Evolutionary conservation across 2,113 vertebrate species (phyloP), one percentile per base, ranked within the genome.

Genomic region (Cochlearius cochlearius): DNA sequence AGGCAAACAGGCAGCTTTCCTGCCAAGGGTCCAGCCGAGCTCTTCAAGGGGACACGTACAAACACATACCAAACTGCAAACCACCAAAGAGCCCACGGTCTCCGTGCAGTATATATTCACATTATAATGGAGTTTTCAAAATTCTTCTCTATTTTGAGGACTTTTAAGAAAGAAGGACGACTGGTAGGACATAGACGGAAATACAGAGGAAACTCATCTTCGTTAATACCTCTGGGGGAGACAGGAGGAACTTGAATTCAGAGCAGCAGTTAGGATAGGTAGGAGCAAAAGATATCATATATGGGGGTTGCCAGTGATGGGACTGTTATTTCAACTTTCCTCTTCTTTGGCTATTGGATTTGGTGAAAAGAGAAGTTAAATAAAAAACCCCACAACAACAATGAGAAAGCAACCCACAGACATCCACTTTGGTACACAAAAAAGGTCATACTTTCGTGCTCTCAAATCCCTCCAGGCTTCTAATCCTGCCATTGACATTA

Each of bases 21-120:
- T 38, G 45, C 16, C n/a, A 49, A 32, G n/a, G 16, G 6, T 76
- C 56, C 68, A 59, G 50, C 32, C 1, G 1, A 36, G 47, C 25
- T 77, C 63, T 21, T 45, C 0, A 0, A 56, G 41, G 15, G 36
- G 38, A 36, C 23, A 21, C 2, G 0, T 15, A 50, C 23, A 20
- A 62, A n/a, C 45, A 12, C 5, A 30, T 1, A 21, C 9, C 8
- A 21, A 45, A 34, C 49, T 16, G 43, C 50, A 55, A n/a, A 47
- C 10, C n/a, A 49, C 12, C 9, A 3, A 20, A 58, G 15, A 23
- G 9, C 2, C 2, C 36, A 15, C 1, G 0, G 9, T 43, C 58
- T 72, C 36, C 47, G 23, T 11, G 11, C 9, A 66, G n/a, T 0
- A 0, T 13, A 11, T 30, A 59, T 36, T 32, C 62, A 36, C 13